Base-by-base conservation (phyloP, 1,140 invertebrate species). In the Pseudomyrmex dendroicus region DNA sequence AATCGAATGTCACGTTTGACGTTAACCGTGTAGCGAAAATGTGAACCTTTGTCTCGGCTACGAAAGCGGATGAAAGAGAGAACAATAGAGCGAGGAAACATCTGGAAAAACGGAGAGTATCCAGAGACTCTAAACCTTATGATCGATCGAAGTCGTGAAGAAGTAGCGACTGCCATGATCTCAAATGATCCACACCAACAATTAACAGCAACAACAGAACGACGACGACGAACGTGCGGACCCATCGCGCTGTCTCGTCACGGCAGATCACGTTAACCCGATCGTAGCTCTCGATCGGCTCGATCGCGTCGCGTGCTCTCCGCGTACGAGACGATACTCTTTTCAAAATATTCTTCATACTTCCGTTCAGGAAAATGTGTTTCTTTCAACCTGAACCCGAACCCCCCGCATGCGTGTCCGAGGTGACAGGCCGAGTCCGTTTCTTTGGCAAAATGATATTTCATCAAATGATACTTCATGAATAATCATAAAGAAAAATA, bases 321-420 rank as follows among this genome's bases (percentile, higher is more conserved):
- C 84, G 63, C 85, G 88, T 0, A 84, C 68, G 78, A 89, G 89
- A 72, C 88, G 89, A 90, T 90, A 91, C 90, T 89, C 90, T 93
- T 92, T 93, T 94, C 92, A 91, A 93, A 92, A 94, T 94, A 94
- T 94, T 94, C 93, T 91, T 89, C 88, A 89, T 90, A 74, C 67
- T 91, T 90, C 87, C 84, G 91, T 93, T 89, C 72, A 94, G 72
- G 89, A 89, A 87, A 94, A 94, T 93, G 91, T 91, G 84, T 93
- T 93, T 92, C 87, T 90, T 92, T 93, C 89, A 76, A 78, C 90
- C 92, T 70, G 35, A 48, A 67, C 8, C 62, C 44, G 25, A 64
- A 89, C 88, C 89, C 91, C 92, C 90, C 90, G 90, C 68, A 93
- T 93, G 90, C 94, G 92, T 90, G 92, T 93, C 91, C 91, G 92